Percentiles rank a stretch among this genome's conserved stretches.
phyloP scores from a whole-genome alignment of 2,113 vertebrate genomes.

The Salvelinus namaycush region DNA sequence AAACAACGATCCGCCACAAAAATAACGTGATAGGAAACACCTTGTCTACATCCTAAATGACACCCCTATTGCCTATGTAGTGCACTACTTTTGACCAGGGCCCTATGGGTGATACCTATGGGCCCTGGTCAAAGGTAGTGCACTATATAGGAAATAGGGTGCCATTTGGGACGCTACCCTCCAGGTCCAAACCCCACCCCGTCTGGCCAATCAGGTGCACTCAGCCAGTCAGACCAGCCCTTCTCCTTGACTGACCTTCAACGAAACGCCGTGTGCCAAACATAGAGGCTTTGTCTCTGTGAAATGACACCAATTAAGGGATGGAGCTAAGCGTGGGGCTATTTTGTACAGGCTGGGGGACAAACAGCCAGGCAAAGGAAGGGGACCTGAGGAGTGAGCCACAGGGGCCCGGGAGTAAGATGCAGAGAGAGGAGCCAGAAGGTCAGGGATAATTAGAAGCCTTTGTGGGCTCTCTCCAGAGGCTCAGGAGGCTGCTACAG shows the following conservation, averaged over 20 bases:
- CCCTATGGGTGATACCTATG: too few species aligned
- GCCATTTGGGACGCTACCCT: too few species aligned
- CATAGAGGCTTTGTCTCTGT: constrained; percentile 55
- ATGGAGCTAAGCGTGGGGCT: constrained; percentile 57
- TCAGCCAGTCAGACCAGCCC: constrained; percentile 9
- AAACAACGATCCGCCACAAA: constrained; percentile 61
- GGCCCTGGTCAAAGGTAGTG: too few species aligned
- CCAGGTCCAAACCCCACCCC: constrained; percentile 10
- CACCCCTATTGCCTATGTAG: too few species aligned
- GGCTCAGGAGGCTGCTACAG: constrained; percentile 68
- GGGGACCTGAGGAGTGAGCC: constrained; percentile 36
- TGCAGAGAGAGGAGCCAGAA: constrained; percentile 64
- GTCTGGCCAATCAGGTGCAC: constrained; percentile 56
- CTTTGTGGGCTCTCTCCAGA: constrained; percentile 70
- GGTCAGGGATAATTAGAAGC: constrained; percentile 82
- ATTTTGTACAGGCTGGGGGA: constrained; percentile 58
- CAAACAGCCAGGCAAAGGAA: constrained; percentile 35
- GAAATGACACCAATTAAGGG: constrained; percentile 72
- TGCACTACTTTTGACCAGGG: too few species aligned
- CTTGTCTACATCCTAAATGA: neutral
- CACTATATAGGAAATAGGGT: too few species aligned
- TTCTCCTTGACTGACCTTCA: constrained; percentile 71
- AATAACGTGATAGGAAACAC: constrained; percentile 45
- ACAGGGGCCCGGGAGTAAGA: constrained; percentile 40
- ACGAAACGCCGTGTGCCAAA: constrained; percentile 47